These are phyloP conservation scores for Cenopis cana DNA, from an alignment of 2,888 invertebrate genomes.

Conservation along the genomic window DNA sequence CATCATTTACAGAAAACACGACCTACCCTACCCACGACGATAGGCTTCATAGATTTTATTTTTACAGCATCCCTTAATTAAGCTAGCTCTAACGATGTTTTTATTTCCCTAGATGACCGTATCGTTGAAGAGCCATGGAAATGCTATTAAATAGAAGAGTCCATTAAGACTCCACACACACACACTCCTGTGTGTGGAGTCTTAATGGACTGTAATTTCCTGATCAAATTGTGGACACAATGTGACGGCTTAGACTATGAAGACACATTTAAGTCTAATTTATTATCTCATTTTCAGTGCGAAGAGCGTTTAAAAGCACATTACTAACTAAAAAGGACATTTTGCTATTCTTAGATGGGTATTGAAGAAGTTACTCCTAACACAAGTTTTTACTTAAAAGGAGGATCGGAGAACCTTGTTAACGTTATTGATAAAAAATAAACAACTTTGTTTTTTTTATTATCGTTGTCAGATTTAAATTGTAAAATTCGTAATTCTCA, in stretches of 20 bases:
- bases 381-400: too few species aligned
- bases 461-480: too few species aligned
- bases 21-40: too few species aligned
- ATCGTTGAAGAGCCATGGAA: slow-evolving; percentile 17
- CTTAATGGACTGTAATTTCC: slow-evolving; percentile 3
- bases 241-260: background rate
- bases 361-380: slow-evolving; percentile 10
- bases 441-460: too few species aligned
- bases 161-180: too few species aligned
- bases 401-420: too few species aligned
- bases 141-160: slow-evolving; percentile 12
- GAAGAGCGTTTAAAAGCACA: slow-evolving; percentile 6
- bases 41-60: background rate
- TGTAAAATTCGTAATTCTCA: background rate
- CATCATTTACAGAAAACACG: background rate
- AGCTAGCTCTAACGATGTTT: slow-evolving; percentile 10
- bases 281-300: slow-evolving; percentile 5
- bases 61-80: background rate
- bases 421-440: too few species aligned
- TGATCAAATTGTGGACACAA: slow-evolving; percentile 5
- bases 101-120: slow-evolving; percentile 18
- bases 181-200: background rate
- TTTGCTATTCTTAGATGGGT: slow-evolving; percentile 2
- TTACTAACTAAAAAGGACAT: slow-evolving; percentile 2
- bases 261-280: slow-evolving; percentile 13